Evolutionary conservation across 2,113 vertebrate genomes (phyloP).

Genomic region (Sebastes schlegelii): DNA sequence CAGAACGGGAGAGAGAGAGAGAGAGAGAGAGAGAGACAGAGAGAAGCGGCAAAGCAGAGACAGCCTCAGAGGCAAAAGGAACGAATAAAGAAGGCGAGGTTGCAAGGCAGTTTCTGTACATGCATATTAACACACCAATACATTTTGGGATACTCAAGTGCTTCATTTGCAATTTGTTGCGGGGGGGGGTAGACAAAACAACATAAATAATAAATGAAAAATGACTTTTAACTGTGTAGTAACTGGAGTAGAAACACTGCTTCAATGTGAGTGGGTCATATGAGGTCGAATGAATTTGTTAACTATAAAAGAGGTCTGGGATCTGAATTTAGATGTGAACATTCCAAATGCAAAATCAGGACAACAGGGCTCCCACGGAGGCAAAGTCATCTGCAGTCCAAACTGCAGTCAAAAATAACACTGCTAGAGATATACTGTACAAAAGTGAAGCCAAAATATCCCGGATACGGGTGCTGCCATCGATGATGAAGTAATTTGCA

Average conservation of each 20-base stretch:
- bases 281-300: conserved; percentile 21
- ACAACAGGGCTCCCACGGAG: neutral
- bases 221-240: conserved; percentile 26
- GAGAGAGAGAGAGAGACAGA: neutral
- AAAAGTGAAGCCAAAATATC: too few species aligned
- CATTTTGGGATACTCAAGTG: conserved; percentile 30
- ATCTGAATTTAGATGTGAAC: neutral
- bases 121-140: conserved; percentile 47
- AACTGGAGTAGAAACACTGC: conserved; percentile 21
- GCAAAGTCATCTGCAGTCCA: neutral
- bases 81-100: conserved; percentile 22
- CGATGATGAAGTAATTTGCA: too few species aligned
- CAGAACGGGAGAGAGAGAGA: neutral
- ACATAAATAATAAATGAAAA: conserved; percentile 58
- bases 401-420: neutral
- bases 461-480: too few species aligned
- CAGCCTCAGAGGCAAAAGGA: conserved; percentile 1
- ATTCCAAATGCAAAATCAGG: neutral
- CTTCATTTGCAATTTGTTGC: conserved; percentile 37
- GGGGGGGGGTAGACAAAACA: conserved; percentile 52
- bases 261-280: conserved; percentile 11
- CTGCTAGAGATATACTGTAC: too few species aligned
- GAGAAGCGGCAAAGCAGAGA: neutral
- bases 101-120: conserved; percentile 26
- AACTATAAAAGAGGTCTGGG: neutral